These are phyloP conservation scores for Watsonalla binaria DNA, from an alignment of 2,888 invertebrate species.

Conservation along the genomic window DNA sequence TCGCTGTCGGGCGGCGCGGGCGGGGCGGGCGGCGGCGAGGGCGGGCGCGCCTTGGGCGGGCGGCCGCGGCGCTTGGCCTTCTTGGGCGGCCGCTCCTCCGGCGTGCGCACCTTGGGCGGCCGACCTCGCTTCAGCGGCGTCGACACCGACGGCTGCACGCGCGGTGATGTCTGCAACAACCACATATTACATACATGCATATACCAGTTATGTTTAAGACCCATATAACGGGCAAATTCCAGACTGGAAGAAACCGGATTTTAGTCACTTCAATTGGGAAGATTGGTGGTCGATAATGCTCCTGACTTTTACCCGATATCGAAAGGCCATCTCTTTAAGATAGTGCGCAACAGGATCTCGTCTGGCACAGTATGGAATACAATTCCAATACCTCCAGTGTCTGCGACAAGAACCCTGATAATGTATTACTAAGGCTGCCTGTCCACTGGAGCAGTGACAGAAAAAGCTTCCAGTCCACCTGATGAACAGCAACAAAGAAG, in stretches of 20 bases:
- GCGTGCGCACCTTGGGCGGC: slow-evolving; percentile 63
- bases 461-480: too few relatives aligned
- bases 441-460: too few relatives aligned
- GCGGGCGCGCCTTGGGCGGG: slow-evolving; percentile 46
- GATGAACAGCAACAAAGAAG: too few relatives aligned
- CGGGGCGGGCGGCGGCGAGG: slow-evolving; percentile 28
- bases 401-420: too few relatives aligned
- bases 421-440: too few relatives aligned
- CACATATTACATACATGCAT: not conserved
- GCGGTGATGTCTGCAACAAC: slow-evolving; percentile 39
- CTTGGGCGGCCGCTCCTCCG: slow-evolving; percentile 59
- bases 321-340: too few relatives aligned
- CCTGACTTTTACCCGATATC: too few relatives aligned
- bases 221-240: not conserved
- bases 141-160: slow-evolving; percentile 30
- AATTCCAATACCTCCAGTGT: too few relatives aligned
- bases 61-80: slow-evolving; percentile 53
- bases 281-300: too few relatives aligned
- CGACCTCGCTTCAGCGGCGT: slow-evolving; percentile 68
- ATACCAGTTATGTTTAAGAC: not conserved
- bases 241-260: not conserved
- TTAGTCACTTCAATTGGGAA: not conserved
- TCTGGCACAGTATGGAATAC: too few relatives aligned
- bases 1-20: slow-evolving; percentile 39
- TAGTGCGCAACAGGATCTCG: too few relatives aligned